Conservation (phyloP, 2,113 vertebrate genomes). For the Lontra canadensis region DNA sequence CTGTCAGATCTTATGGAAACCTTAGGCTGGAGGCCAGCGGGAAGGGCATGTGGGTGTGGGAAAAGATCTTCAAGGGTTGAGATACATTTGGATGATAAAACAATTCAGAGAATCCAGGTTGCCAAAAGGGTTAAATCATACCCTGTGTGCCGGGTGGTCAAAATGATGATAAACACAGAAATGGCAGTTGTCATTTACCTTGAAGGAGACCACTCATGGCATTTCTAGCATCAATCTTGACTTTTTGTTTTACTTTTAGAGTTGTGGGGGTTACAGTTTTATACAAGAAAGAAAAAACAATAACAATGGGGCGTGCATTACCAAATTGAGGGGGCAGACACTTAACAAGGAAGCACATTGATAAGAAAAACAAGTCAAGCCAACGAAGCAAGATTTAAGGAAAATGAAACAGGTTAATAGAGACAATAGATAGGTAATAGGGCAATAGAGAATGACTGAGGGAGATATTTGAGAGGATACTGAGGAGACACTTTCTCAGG, state of each 20-base stretch:
- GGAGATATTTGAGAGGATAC: background rate
- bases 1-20: slow-evolving; percentile 5
- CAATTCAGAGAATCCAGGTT: background rate
- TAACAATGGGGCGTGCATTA: background rate
- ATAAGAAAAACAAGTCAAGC: background rate
- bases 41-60: background rate
- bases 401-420: background rate
- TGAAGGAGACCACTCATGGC: background rate
- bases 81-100: background rate
- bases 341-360: background rate
- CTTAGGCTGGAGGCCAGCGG: background rate
- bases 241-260: background rate
- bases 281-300: background rate
- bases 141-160: background rate
- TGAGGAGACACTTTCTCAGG: background rate
- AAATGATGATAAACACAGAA: background rate
- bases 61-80: slow-evolving; percentile 21
- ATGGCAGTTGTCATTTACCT: background rate
- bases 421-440: too few relatives aligned
- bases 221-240: background rate
- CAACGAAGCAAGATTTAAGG: background rate
- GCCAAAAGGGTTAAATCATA: background rate
- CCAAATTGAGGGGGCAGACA: background rate
- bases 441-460: background rate
- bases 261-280: background rate